Evolutionary conservation across 2,797 vertebrate genomes (phyloP).

Genomic region (Helostoma temminkii): DNA sequence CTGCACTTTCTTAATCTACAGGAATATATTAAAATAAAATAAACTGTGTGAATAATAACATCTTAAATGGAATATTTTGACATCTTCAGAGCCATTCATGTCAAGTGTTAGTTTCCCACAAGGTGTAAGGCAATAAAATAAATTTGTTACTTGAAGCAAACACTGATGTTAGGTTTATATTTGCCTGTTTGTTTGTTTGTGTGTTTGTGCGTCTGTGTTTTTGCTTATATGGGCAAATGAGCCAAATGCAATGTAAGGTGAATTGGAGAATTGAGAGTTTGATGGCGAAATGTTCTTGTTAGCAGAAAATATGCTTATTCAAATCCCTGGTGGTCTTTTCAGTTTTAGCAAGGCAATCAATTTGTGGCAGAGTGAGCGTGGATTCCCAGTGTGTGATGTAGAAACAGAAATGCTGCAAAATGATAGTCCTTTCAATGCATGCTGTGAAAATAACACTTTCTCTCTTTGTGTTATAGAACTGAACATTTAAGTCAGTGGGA

Average conservation of each 20-base stretch:
- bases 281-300: slow-evolving; percentile 76
- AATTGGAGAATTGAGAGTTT: slow-evolving; percentile 74
- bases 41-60: slow-evolving; percentile 18
- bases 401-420: slow-evolving; percentile 66
- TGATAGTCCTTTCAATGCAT: slow-evolving; percentile 49
- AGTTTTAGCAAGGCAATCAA: slow-evolving; percentile 80
- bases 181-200: neutral
- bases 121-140: slow-evolving; percentile 10
- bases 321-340: slow-evolving; percentile 73
- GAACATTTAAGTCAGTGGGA: slow-evolving; percentile 16
- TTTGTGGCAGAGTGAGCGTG: slow-evolving; percentile 62
- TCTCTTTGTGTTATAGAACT: slow-evolving; percentile 7
- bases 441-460: slow-evolving; percentile 33
- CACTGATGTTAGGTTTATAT: slow-evolving; percentile 1
- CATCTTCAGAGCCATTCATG: slow-evolving; percentile 31
- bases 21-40: neutral
- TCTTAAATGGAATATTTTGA: neutral
- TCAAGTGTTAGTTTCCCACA: slow-evolving; percentile 6
- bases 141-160: slow-evolving; percentile 28
- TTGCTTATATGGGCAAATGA: slow-evolving; percentile 1
- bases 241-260: slow-evolving; percentile 73
- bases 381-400: slow-evolving; percentile 70
- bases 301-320: slow-evolving; percentile 80
- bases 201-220: slow-evolving; percentile 15
- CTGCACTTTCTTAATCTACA: slow-evolving; percentile 5